Percentiles rank a stretch among this genome's conserved stretches.
Evolutionary conservation across 1,140 invertebrate genomes (phyloP).

Genomic region (Cydia amplana): DNA sequence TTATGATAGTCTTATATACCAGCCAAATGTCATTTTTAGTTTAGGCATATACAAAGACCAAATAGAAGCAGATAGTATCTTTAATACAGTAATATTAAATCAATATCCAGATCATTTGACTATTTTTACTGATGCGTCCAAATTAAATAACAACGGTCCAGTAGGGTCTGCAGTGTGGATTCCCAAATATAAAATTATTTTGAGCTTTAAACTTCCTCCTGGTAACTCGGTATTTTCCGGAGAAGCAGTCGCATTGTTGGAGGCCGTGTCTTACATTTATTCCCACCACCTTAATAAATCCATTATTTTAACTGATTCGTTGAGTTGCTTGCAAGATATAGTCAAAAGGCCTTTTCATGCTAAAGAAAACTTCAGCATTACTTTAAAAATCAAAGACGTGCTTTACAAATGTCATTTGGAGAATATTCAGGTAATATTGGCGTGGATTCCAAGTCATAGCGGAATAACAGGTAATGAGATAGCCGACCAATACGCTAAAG

Average conservation of each 20-base stretch:
- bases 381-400: slow-evolving; percentile 9
- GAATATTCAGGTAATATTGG: neutral
- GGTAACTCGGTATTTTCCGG: slow-evolving; percentile 19
- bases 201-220: neutral
- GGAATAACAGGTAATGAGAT: too few species aligned
- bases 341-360: slow-evolving; percentile 4
- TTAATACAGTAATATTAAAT: too few species aligned
- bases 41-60: neutral
- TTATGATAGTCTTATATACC: slow-evolving; percentile 5
- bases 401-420: slow-evolving; percentile 23
- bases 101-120: neutral
- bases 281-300: slow-evolving; percentile 34
- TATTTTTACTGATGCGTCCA: neutral
- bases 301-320: slow-evolving; percentile 33
- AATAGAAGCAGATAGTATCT: too few species aligned
- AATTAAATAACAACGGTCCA: neutral
- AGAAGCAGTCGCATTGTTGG: slow-evolving; percentile 21
- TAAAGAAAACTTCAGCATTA: slow-evolving; percentile 19
- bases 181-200: slow-evolving; percentile 12
- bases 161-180: neutral
- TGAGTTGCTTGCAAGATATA: slow-evolving; percentile 33
- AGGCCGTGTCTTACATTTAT: slow-evolving; percentile 28
- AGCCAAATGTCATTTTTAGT: neutral
- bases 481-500: too few species aligned
- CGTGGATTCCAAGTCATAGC: too few species aligned